Percentiles rank a stretch among this genome's conserved stretches.
Conservation (phyloP, 2,113 vertebrate genomes). For the Polypterus senegalus region DNA sequence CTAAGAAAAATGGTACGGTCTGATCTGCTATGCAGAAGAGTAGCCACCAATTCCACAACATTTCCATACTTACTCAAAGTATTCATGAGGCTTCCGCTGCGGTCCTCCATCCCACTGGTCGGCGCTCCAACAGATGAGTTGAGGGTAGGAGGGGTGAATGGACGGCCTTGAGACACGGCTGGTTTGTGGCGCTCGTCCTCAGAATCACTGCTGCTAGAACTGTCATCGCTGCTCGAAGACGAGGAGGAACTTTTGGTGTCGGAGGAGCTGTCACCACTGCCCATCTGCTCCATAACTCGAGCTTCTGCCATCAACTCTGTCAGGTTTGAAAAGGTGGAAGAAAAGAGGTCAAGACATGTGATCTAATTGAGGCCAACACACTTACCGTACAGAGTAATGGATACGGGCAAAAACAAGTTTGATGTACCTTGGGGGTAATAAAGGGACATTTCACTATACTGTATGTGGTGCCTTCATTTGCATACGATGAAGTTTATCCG, state of each 20-base stretch:
- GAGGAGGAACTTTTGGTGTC: constrained; percentile 83
- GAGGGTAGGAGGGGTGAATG: constrained; percentile 27
- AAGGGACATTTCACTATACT: no score
- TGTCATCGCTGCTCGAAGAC: constrained; percentile 71
- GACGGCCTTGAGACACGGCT: constrained; percentile 23
- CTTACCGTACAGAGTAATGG: no score
- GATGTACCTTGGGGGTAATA: no score
- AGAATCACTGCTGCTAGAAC: constrained; percentile 70
- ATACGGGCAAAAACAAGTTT: no score
- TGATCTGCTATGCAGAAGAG: no score
- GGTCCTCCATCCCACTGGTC: constrained; percentile 51
- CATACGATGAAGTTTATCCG: no score
- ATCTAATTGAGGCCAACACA: no score
- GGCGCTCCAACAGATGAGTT: constrained; percentile 6
- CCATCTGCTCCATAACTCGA: constrained; percentile 83
- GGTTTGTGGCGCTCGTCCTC: constrained; percentile 53
- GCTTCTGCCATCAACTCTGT: constrained; percentile 91
- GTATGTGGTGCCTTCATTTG: no score
- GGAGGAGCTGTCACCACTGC: constrained; percentile 81
- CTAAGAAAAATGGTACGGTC: no score
- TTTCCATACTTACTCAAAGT: constrained; percentile 76
- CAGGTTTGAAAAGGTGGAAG: no score
- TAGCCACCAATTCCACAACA: neutral
- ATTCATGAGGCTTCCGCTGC: constrained; percentile 66
- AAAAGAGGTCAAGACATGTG: no score